phyloP scores from a whole-genome alignment of 2,113 vertebrate species.

The Nematolebias whitei region DNA sequence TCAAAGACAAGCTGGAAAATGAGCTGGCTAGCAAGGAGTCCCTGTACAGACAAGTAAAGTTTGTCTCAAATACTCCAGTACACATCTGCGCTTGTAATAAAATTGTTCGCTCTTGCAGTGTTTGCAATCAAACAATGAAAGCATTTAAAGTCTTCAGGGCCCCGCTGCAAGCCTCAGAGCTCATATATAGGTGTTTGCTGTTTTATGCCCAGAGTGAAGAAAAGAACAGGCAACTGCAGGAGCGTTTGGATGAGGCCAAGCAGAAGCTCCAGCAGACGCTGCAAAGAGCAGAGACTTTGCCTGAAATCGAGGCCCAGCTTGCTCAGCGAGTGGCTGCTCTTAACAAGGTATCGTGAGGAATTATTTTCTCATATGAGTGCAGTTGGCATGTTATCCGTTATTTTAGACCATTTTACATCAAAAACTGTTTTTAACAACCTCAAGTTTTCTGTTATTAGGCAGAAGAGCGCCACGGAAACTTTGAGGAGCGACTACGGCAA shows the following conservation, averaged over 20 bases:
- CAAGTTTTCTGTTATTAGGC: slow-evolving; percentile 75
- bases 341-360: slow-evolving; percentile 81
- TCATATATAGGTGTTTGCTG: slow-evolving; percentile 1
- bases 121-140: background rate
- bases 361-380: background rate
- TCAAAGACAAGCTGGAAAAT: slow-evolving; percentile 94
- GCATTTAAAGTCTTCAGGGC: background rate
- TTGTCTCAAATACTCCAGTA: background rate
- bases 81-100: background rate
- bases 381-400: too few species aligned
- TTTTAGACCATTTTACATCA: too few species aligned
- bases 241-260: slow-evolving; percentile 91
- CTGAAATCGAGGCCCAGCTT: slow-evolving; percentile 92
- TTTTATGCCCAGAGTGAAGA: slow-evolving; percentile 86
- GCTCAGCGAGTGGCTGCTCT: slow-evolving; percentile 91
- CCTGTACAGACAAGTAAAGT: slow-evolving; percentile 87
- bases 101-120: background rate
- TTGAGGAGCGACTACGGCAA: slow-evolving; percentile 91
- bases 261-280: slow-evolving; percentile 95
- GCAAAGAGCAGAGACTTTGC: slow-evolving; percentile 91
- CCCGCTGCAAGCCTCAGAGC: background rate
- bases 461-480: slow-evolving; percentile 92
- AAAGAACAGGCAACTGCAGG: slow-evolving; percentile 91
- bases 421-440: background rate
- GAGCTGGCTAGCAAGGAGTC: slow-evolving; percentile 95